Base-by-base conservation (phyloP, 2,888 invertebrate species). In the Teleiodes luculella region DNA sequence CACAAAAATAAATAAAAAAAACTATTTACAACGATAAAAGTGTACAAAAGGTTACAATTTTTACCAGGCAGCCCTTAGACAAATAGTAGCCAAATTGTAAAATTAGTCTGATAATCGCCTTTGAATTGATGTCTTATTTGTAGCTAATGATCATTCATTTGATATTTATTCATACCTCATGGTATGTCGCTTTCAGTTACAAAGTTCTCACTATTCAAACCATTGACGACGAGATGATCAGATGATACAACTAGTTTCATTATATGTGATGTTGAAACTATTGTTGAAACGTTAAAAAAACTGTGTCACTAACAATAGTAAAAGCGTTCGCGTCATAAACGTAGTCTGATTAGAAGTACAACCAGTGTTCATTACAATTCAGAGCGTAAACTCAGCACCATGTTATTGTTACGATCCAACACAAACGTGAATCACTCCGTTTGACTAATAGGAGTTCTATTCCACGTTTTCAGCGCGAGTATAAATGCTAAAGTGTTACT, bases 311-410 rank as follows among this genome's bases (percentile, higher is more conserved):
- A 48, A 48, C 48, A 48, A 48, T 48, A 48, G 48, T 13, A 48
- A 53, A 47, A 37, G 18, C 20, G 35, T 39, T 18, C 6, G 33
- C 13, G 11, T 47, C 49, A 39, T 54, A 49, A 48, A 43, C 35
- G 24, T 43, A 43, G n/a, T 43, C 33, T 16, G 49, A 31, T 24
- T 37, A 50, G 43, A 24, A 30, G 13, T 4, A 54, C 7, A 49
- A 37, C 56, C 46, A 53, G 53, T 53, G 56, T 57, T 51, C 41
- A 47, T 65, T 53, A 52, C 55, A 52, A 53, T 54, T 62, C 54
- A 59, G 57, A 52, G 18, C 53, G 53, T 51, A 51, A 46, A 50
- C 47, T 24, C 39, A 10, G 46, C 47, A 6, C 45, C 13, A 14
- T 51, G 50, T 57, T 56, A 50, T 56, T 50, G 49, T 56, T 47